phyloP scores from a whole-genome alignment of 2,888 invertebrate genomes.

The Heliconius ethilla region DNA sequence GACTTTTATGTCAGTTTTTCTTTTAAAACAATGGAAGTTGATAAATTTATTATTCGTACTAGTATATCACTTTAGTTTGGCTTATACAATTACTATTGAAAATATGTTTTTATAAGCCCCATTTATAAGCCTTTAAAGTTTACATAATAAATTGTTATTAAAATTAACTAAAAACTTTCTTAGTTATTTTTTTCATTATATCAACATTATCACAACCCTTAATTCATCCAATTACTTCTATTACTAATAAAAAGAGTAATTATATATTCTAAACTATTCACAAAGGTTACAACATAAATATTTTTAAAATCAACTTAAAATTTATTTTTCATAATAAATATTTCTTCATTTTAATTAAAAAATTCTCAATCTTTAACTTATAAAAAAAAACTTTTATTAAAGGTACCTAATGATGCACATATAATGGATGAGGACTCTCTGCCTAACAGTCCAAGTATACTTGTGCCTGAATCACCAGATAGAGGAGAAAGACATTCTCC shows the following conservation, averaged over 20 bases:
- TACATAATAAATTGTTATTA: too few relatives aligned
- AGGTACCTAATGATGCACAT: constrained; percentile 21
- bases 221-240: background rate
- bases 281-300: too few relatives aligned
- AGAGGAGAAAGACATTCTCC: constrained; percentile 44
- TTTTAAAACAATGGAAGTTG: background rate
- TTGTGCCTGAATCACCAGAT: constrained; percentile 47
- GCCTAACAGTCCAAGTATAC: constrained; percentile 47
- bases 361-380: background rate
- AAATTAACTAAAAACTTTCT: background rate
- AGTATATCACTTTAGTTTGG: background rate
- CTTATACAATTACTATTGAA: background rate
- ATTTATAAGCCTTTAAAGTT: background rate
- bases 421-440: constrained; percentile 42
- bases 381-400: background rate
- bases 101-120: background rate
- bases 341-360: too few relatives aligned
- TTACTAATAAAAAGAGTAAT: too few relatives aligned
- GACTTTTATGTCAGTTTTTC: background rate
- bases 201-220: background rate
- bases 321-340: too few relatives aligned
- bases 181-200: background rate
- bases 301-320: too few relatives aligned
- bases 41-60: background rate
- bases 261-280: too few relatives aligned